Conservation (phyloP, 2,888 invertebrate genomes). For the Heliconius ismenius region DNA sequence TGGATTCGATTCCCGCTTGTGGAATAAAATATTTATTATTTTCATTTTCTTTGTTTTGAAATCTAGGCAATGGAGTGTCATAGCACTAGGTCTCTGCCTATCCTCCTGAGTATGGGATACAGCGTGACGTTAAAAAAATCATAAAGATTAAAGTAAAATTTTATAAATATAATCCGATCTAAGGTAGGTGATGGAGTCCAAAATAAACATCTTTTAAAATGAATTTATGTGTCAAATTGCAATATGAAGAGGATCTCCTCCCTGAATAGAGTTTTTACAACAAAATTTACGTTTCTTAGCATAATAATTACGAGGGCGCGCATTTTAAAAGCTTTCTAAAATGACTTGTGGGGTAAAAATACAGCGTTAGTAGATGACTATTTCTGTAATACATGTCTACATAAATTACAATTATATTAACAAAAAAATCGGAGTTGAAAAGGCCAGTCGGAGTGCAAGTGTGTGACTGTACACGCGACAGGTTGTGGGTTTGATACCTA, state of each 20-base stretch:
- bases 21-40: too few species aligned
- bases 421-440: too few species aligned
- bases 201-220: slow-evolving; percentile 10
- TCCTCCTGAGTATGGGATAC: too few species aligned
- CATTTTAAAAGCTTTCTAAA: slow-evolving; percentile 50
- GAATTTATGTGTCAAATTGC: slow-evolving; percentile 18
- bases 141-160: not conserved
- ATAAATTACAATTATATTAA: not conserved
- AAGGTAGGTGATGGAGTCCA: not conserved
- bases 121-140: not conserved
- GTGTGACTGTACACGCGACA: too few species aligned
- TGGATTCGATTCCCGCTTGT: too few species aligned
- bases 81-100: too few species aligned
- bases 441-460: too few species aligned
- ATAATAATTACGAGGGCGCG: slow-evolving; percentile 57
- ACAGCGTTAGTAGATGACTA: slow-evolving; percentile 30
- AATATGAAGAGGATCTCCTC: slow-evolving; percentile 37
- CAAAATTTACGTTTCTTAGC: slow-evolving; percentile 58
- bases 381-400: not conserved
- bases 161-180: not conserved
- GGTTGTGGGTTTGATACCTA: too few species aligned
- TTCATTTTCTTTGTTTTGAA: too few species aligned
- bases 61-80: too few species aligned
- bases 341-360: slow-evolving; percentile 47
- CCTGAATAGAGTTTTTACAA: slow-evolving; percentile 46